These are phyloP conservation scores for Apis florea DNA, from an alignment of 1,140 invertebrate species.

Conservation along the genomic window DNA sequence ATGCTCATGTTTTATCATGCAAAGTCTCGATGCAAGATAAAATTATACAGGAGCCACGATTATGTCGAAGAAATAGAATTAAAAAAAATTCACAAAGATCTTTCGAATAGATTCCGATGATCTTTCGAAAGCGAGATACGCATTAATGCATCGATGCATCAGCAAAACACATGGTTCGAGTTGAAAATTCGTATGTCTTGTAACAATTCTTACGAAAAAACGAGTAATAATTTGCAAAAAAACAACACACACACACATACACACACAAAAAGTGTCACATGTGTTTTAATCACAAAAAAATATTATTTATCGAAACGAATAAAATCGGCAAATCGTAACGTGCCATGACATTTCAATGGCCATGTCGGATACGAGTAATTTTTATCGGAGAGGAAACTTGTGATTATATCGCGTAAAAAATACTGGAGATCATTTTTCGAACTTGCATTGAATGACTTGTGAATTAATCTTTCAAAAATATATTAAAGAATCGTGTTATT, in stretches of 20 bases:
- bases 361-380: constrained; percentile 10
- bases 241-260: fast-evolving
- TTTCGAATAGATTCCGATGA: background rate
- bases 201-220: background rate
- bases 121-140: background rate
- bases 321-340: background rate
- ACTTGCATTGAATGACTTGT: background rate
- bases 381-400: background rate
- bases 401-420: constrained; percentile 3
- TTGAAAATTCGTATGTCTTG: background rate
- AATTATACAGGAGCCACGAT: constrained; percentile 8
- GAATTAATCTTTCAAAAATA: background rate
- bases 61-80: background rate
- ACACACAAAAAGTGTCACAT: background rate
- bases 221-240: background rate
- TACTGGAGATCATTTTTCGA: background rate
- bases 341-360: background rate
- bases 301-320: background rate
- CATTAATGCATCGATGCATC: constrained; percentile 2
- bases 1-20: background rate
- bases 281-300: background rate
- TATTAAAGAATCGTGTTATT: background rate
- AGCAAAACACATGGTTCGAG: background rate
- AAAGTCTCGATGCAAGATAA: background rate
- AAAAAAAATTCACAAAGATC: constrained; percentile 15